Conservation (phyloP, 2,888 invertebrate genomes). For the Balanococcus diminutus region DNA sequence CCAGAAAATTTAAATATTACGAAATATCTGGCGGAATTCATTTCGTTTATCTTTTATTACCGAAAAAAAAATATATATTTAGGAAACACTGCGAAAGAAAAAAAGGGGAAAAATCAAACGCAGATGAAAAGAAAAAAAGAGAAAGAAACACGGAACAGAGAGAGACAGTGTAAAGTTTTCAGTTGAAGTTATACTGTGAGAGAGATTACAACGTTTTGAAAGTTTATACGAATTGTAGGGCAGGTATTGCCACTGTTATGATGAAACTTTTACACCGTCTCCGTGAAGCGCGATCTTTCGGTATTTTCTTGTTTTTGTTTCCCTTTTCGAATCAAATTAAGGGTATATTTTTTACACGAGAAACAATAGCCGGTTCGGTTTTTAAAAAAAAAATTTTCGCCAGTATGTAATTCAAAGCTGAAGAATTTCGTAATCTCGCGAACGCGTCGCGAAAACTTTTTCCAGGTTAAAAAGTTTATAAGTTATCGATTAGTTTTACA, state of each 20-base stretch:
- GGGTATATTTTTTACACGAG: slow-evolving; percentile 28
- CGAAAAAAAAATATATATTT: slow-evolving; percentile 48
- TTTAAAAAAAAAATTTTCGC: slow-evolving; percentile 32
- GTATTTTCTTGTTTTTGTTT: slow-evolving; percentile 39
- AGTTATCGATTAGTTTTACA: slow-evolving; percentile 55
- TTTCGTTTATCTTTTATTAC: slow-evolving; percentile 6
- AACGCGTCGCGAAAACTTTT: slow-evolving; percentile 48
- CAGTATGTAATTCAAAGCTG: neutral
- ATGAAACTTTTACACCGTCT: slow-evolving; percentile 51
- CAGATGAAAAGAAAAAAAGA: slow-evolving; percentile 46
- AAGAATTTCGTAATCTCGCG: slow-evolving; percentile 38
- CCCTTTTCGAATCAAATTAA: slow-evolving; percentile 36
- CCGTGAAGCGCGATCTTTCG: slow-evolving; percentile 50
- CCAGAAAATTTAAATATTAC: neutral
- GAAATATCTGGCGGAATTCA: slow-evolving; percentile 14
- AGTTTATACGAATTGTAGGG: slow-evolving; percentile 54
- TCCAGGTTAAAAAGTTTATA: slow-evolving; percentile 55
- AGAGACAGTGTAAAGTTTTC: slow-evolving; percentile 53
- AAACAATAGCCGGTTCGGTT: slow-evolving; percentile 35
- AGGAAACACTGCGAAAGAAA: slow-evolving; percentile 53
- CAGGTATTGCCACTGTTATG: slow-evolving; percentile 47
- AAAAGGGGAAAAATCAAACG: slow-evolving; percentile 52
- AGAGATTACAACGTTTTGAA: slow-evolving; percentile 55
- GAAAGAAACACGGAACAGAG: slow-evolving; percentile 52
- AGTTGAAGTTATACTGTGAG: slow-evolving; percentile 53